Conservation (phyloP, 2,113 vertebrate genomes). For the Microtus pennsylvanicus region DNA sequence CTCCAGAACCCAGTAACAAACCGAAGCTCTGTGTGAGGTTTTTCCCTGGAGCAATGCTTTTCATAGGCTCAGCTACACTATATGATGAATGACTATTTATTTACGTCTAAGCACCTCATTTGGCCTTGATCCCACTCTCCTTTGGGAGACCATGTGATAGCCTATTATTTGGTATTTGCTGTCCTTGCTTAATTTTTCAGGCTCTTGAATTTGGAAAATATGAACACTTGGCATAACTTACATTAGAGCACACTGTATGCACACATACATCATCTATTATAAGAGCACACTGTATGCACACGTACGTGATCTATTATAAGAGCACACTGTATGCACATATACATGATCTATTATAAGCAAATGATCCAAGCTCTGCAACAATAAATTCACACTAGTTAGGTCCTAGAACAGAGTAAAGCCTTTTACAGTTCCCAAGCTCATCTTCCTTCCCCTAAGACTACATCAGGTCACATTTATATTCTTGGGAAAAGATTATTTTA, state of each 20-base stretch:
- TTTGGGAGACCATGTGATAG: not conserved
- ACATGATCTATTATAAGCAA: constrained; percentile 45
- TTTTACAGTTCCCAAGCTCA: not conserved
- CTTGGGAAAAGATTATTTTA: not conserved
- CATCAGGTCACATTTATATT: not conserved
- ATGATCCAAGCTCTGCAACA: not conserved
- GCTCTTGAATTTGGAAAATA: constrained; percentile 57
- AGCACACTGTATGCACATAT: not conserved
- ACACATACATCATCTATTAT: constrained; percentile 28
- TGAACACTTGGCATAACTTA: constrained; percentile 55
- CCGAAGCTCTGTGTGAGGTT: constrained; percentile 42
- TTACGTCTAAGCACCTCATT: constrained; percentile 57
- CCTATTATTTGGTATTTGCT: constrained; percentile 9
- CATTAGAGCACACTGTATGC: not conserved
- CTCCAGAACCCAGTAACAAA: not conserved
- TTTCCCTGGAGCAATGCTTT: constrained; percentile 19
- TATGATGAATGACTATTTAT: constrained; percentile 50
- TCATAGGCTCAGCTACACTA: constrained; percentile 34
- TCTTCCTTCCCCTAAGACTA: constrained; percentile 6
- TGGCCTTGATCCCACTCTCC: constrained; percentile 7
- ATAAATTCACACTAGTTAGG: constrained; percentile 16
- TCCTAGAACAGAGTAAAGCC: not conserved
- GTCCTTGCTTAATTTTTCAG: constrained; percentile 58
- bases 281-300: not conserved
- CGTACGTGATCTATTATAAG: constrained; percentile 12